Evolutionary conservation across 2,113 vertebrate species (phyloP).

Genomic region (Otolemur garnettii): DNA sequence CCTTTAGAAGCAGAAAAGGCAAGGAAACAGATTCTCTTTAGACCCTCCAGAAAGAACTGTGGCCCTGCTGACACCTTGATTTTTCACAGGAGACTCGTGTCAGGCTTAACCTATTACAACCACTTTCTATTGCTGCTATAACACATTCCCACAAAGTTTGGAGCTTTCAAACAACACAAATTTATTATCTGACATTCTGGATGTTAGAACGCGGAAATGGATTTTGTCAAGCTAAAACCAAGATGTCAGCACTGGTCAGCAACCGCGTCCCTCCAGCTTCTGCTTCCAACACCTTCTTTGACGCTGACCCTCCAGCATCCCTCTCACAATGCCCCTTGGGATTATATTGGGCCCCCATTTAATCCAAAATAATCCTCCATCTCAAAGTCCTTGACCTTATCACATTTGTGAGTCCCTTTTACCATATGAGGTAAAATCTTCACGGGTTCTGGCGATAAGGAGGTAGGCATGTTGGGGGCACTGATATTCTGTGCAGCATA

Average conservation of each 20-base stretch:
- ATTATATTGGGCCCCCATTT: neutral
- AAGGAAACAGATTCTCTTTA: neutral
- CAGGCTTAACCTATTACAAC: neutral
- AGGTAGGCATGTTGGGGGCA: neutral
- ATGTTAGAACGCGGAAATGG: neutral
- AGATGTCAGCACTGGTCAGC: neutral
- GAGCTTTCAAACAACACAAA: neutral
- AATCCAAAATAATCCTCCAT: neutral
- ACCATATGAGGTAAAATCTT: neutral
- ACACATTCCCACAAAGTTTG: neutral
- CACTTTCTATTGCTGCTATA: neutral
- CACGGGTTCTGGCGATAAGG: neutral
- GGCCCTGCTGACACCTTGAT: neutral
- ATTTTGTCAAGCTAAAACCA: neutral
- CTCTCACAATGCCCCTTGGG: neutral
- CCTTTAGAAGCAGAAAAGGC: neutral
- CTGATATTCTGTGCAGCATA: neutral
- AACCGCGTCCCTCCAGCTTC: neutral
- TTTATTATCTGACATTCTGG: neutral
- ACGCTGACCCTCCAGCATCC: neutral
- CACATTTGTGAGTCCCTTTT: neutral
- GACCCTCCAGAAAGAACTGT: neutral
- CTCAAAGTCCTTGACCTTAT: neutral
- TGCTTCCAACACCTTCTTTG: neutral
- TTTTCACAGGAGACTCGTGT: neutral